Evolutionary conservation across 92 coral and sea anemone genomes (phyloP), one percentile per base, ranked within the genome.

Genomic region (Epizoanthus rinbou): DNA sequence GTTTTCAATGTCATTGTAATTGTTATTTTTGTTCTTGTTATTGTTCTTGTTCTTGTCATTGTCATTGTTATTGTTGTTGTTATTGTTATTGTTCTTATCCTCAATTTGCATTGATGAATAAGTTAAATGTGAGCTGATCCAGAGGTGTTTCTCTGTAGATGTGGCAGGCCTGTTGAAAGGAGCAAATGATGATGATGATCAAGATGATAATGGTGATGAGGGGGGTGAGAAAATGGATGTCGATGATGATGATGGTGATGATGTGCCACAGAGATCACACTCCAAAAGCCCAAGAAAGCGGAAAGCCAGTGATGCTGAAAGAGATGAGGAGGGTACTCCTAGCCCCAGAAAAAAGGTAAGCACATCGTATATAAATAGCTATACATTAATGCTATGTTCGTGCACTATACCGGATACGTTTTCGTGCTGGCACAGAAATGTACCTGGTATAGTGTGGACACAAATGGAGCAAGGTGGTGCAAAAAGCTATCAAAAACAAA

Each of bases 111-210:
- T 10, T 47, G 7, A 47, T 47, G 54, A 47, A 10, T 47, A 47
- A 47, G 8, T 15, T 15, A 47, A 47, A 18, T 31, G 4, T 16
- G 64, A 37, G 50, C 73, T 24, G 21, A 60, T 57, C 50, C 6
- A 23, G 28, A 37, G n/a, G 15, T 79, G n/a, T 39, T 39, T 80
- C 8, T 2, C 14, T 66, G 24, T 67, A 53, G 85, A 67, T 28
- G 64, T 81, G 18, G n/a, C 81, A 43, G 64, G 64, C 13, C 63
- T 67, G 15, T 28, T 70, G 23, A 53, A 54, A 18, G 69, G 28
- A 9, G 64, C 52, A 14, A 86, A 78, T 14, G 85, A 84, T 19
- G 62, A 81, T 71, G 85, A 90, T 37, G 84, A 78, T 43, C 69
- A 60, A 15, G 64, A 19, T 52, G 81, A 35, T 39, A 52, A 65